These are phyloP conservation scores for Drymonia ruficornis DNA, from an alignment of 2,888 invertebrate genomes.

Conservation along the genomic window DNA sequence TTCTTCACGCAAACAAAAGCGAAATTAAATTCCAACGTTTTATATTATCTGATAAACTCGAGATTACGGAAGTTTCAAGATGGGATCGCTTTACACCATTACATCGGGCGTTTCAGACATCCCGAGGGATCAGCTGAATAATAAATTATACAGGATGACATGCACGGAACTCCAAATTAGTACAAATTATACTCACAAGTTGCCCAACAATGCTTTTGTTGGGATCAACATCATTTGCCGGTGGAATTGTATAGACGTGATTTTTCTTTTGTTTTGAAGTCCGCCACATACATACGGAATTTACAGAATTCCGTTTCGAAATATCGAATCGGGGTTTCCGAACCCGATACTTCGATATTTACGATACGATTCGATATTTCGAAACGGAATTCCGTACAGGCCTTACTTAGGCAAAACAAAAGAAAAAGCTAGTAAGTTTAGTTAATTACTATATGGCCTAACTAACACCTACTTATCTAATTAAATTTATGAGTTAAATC, in stretches of 20 bases:
- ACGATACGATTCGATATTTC: too few relatives aligned
- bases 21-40: conserved; percentile 23
- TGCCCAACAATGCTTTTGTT: conserved; percentile 28
- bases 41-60: conserved; percentile 19
- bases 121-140: conserved; percentile 28
- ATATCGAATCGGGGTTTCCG: too few relatives aligned
- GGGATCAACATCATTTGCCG: conserved; percentile 25
- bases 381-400: too few relatives aligned
- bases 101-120: conserved; percentile 29
- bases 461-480: too few relatives aligned
- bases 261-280: background rate
- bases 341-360: too few relatives aligned
- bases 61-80: conserved; percentile 19
- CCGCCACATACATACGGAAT: too few relatives aligned
- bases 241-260: background rate
- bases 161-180: conserved; percentile 26
- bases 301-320: too few relatives aligned
- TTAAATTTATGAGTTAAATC: too few relatives aligned
- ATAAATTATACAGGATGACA: conserved; percentile 33
- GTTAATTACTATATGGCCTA: too few relatives aligned
- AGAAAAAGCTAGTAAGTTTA: too few relatives aligned
- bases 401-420: too few relatives aligned
- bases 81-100: conserved; percentile 25
- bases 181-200: conserved; percentile 23
- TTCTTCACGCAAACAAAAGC: conserved; percentile 19